A percentile compares a stretch with the other conserved stretches of the same genome.
Conservation (phyloP, 2,888 invertebrate species). For the Leptothorax acervorum region DNA sequence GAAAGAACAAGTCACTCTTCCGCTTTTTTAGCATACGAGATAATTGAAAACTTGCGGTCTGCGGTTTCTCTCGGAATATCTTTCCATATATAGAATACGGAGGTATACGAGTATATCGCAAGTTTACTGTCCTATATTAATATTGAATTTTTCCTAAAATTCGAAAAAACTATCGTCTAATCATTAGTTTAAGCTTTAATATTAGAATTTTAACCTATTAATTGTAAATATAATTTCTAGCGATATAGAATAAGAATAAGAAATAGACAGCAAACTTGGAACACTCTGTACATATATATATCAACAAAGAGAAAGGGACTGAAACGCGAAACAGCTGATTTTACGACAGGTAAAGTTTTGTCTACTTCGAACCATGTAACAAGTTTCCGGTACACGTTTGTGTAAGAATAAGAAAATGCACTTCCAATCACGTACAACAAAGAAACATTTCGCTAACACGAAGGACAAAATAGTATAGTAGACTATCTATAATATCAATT, state of each 20-base stretch:
- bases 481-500: constrained; percentile 3
- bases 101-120: not conserved
- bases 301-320: constrained; percentile 25
- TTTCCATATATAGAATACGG: not conserved
- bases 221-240: not conserved
- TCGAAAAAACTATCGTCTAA: not conserved
- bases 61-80: constrained; percentile 25
- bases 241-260: not conserved
- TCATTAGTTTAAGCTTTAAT: not conserved
- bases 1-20: constrained; percentile 14
- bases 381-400: constrained; percentile 46
- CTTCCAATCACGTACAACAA: constrained; percentile 26
- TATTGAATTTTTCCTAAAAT: not conserved
- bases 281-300: not conserved
- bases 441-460: not conserved
- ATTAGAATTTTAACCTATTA: not conserved
- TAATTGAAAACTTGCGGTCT: constrained; percentile 32
- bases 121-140: not conserved
- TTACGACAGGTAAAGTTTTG: constrained; percentile 37
- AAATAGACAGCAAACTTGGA: not conserved
- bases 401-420: constrained; percentile 32
- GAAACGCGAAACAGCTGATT: constrained; percentile 43
- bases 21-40: not conserved
- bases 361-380: constrained; percentile 53
- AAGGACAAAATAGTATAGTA: not conserved